Base-by-base conservation (phyloP, 1,140 invertebrate genomes). In the Drosophila paulistorum region DNA sequence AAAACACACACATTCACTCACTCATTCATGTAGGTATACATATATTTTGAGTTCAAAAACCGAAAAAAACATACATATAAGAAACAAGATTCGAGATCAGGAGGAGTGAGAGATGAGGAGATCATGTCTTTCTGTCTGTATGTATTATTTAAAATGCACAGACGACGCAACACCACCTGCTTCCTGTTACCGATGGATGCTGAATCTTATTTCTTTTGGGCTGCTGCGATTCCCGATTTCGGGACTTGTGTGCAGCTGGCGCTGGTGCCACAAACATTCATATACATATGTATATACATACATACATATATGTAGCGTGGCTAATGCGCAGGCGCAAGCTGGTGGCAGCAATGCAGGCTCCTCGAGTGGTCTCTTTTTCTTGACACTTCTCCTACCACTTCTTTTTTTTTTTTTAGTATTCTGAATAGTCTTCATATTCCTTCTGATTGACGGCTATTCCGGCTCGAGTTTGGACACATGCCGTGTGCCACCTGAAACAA, bases 111-210 rank as follows among this genome's bases (percentile, higher is more conserved):
- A 59, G 57, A 14, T 33, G 57, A 59, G 57, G 57, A 59, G 57
- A 37, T 26, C 23, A 33, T 57, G 33, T 37, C n/a, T 35, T 30
- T 58, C 30, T 57, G 37, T 39, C 10, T 26, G 33, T 20, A 59
- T 58, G 26, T 58, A 58, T 59, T 37, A 59, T 17, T 59, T 59
- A 59, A 59, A 59, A 59, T 59, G 57, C 57, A 63, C 68, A 54
- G 66, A 71, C 67, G 73, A 71, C 67, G 73, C 64, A 68, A 71
- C 73, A 74, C 72, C 72, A 75, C 73, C 73, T 75, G 73, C 73
- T 75, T 74, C 73, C 73, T 75, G 73, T 68, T 71, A 11, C 45
- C 57, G 57, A 35, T 62, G 45, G 45, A 51, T 51, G 45, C 17
- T 51, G 72, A 71, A 58, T 55, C 55, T 54, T 64, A 60, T 57